phyloP scores from a whole-genome alignment of 2,797 vertebrate genomes.

The Poeciliopsis infans region DNA sequence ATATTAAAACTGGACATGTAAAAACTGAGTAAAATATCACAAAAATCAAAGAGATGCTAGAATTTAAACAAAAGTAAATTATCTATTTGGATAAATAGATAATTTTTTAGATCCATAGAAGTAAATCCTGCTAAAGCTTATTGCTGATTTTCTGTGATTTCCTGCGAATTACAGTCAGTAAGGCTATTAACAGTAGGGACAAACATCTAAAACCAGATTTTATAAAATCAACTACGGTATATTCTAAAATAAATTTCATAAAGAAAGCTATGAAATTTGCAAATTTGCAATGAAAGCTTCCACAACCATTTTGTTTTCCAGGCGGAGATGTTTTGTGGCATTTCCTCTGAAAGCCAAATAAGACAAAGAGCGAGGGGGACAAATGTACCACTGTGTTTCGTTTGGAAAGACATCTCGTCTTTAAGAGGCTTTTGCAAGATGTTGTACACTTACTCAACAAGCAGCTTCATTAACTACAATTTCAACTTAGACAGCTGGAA shows the following conservation, averaged over 20 bases:
- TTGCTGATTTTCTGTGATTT: background rate
- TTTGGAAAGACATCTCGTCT: too few species aligned
- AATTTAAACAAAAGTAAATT: background rate
- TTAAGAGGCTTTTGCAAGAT: slow-evolving; percentile 18
- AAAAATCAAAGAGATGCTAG: background rate
- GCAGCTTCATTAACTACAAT: slow-evolving; percentile 13
- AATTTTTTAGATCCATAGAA: background rate
- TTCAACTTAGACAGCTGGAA: slow-evolving; percentile 11
- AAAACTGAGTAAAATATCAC: background rate
- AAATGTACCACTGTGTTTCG: background rate
- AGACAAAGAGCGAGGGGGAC: slow-evolving; percentile 5
- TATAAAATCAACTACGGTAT: background rate
- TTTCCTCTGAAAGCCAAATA: slow-evolving; percentile 28
- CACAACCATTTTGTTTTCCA: slow-evolving; percentile 2
- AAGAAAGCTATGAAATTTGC: background rate
- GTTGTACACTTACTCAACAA: slow-evolving; percentile 7
- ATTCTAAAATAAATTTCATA: background rate
- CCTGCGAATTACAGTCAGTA: background rate
- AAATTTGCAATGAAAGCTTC: background rate
- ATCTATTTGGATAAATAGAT: background rate
- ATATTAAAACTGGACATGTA: background rate
- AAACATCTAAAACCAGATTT: background rate
- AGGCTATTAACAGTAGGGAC: background rate
- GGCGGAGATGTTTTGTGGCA: slow-evolving; percentile 18
- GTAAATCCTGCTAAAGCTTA: background rate